phyloP scores from a whole-genome alignment of 2,797 vertebrate species.

The Pipistrellus pipistrellus region DNA sequence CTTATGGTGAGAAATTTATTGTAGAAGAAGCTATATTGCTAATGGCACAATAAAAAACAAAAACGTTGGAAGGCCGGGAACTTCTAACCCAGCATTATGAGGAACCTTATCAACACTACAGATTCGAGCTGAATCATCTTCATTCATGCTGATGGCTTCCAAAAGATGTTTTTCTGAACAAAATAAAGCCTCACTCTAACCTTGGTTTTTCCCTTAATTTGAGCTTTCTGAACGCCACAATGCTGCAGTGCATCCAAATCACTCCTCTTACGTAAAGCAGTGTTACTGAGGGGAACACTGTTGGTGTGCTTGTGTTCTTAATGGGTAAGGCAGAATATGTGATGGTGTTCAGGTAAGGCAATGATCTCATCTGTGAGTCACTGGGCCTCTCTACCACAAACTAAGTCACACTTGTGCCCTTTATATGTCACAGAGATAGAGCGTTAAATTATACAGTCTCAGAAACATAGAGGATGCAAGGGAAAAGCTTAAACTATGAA shows the following conservation, averaged over 20 bases:
- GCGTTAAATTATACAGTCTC: neutral
- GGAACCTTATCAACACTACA: constrained; percentile 47
- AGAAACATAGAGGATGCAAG: neutral
- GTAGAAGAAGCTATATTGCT: constrained; percentile 58
- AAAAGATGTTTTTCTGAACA: neutral
- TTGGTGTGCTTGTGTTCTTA: constrained; percentile 67
- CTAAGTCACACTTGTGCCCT: neutral
- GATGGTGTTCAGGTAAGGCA: constrained; percentile 53
- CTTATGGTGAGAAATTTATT: constrained; percentile 71
- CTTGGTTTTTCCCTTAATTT: constrained; percentile 70
- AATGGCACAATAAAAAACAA: constrained; percentile 68
- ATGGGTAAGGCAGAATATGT: neutral
- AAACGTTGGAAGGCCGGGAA: constrained; percentile 49
- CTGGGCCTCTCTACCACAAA: neutral
- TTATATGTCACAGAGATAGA: neutral
- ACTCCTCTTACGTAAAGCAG: constrained; percentile 59
- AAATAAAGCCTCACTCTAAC: constrained; percentile 42
- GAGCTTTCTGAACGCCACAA: constrained; percentile 59
- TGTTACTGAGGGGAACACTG: constrained; percentile 36
- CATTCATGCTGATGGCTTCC: constrained; percentile 24
- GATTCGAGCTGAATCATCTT: constrained; percentile 51
- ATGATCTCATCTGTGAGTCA: constrained; percentile 40
- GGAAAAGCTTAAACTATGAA: neutral
- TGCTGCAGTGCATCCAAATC: constrained; percentile 53
- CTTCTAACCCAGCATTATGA: constrained; percentile 37